Conservation (phyloP, 2,888 invertebrate genomes). For the Eristalis tenax region DNA sequence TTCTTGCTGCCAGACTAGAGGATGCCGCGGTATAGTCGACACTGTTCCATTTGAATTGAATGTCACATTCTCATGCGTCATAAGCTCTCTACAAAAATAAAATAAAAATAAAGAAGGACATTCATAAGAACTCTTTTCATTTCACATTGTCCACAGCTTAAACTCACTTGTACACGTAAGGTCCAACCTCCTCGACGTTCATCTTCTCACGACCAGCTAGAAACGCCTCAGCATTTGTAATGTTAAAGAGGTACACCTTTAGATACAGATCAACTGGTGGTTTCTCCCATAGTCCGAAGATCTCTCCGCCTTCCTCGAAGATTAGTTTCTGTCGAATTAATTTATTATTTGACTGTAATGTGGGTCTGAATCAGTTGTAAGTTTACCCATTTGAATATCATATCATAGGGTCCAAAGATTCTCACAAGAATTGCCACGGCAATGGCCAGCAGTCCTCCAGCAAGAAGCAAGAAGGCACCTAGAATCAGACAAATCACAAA, state of each 20-base stretch:
- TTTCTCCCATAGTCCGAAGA: slow-evolving; percentile 90
- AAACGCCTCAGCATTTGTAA: slow-evolving; percentile 91
- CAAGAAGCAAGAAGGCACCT: slow-evolving; percentile 88
- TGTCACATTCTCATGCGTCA: slow-evolving; percentile 86
- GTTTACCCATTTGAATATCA: slow-evolving; percentile 88
- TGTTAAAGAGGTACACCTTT: slow-evolving; percentile 90
- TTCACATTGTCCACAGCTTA: not conserved
- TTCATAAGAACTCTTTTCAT: not conserved
- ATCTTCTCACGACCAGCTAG: slow-evolving; percentile 88
- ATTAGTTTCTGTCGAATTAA: slow-evolving; percentile 85
- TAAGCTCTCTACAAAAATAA: slow-evolving; percentile 84
- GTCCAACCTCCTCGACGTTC: slow-evolving; percentile 89
- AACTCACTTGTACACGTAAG: slow-evolving; percentile 93
- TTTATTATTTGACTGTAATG: not conserved
- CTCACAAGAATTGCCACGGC: slow-evolving; percentile 86
- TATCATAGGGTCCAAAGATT: slow-evolving; percentile 87
- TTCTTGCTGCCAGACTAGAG: slow-evolving; percentile 89
- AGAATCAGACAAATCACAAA: slow-evolving; percentile 77
- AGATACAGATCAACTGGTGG: slow-evolving; percentile 91
- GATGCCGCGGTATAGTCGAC: slow-evolving; percentile 87
- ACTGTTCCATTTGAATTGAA: slow-evolving; percentile 90
- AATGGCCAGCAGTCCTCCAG: slow-evolving; percentile 86
- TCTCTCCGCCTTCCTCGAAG: slow-evolving; percentile 89
- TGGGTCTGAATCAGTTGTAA: not conserved
- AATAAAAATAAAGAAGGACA: not conserved